phyloP scores from a whole-genome alignment of 2,797 vertebrate genomes.

The Danionella dracula region DNA sequence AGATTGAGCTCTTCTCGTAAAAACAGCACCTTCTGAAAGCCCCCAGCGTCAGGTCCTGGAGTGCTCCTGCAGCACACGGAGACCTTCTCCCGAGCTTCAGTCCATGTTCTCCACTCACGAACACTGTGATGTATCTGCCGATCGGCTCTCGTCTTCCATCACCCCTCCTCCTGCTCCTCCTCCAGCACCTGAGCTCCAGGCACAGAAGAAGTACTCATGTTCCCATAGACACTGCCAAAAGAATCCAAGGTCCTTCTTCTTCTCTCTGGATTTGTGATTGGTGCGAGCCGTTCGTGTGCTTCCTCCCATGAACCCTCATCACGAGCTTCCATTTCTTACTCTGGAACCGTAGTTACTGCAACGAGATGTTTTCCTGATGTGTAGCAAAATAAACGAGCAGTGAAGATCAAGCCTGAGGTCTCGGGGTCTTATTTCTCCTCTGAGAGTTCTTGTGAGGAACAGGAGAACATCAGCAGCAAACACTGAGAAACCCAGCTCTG shows the following conservation, averaged over 20 bases:
- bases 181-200: no score
- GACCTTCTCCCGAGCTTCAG: no score
- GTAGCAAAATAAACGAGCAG: constrained; percentile 27
- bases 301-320: background rate
- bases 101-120: constrained; percentile 12
- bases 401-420: background rate
- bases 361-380: constrained; percentile 15
- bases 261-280: background rate
- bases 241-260: background rate
- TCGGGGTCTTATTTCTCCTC: background rate
- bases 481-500: no score
- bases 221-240: constrained; percentile 14
- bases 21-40: no score
- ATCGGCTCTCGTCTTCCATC: constrained; percentile 34
- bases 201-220: no score
- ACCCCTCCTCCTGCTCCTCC: background rate
- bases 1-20: no score
- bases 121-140: constrained; percentile 15
- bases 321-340: constrained; percentile 31
- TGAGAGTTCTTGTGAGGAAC: background rate
- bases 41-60: no score
- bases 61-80: no score
- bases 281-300: no score
- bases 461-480: no score
- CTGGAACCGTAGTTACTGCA: constrained; percentile 25